A percentile compares a stretch with the other conserved stretches of the same genome.
phyloP scores from a whole-genome alignment of 2,888 invertebrate species.

The Pemphredon lugubris region DNA sequence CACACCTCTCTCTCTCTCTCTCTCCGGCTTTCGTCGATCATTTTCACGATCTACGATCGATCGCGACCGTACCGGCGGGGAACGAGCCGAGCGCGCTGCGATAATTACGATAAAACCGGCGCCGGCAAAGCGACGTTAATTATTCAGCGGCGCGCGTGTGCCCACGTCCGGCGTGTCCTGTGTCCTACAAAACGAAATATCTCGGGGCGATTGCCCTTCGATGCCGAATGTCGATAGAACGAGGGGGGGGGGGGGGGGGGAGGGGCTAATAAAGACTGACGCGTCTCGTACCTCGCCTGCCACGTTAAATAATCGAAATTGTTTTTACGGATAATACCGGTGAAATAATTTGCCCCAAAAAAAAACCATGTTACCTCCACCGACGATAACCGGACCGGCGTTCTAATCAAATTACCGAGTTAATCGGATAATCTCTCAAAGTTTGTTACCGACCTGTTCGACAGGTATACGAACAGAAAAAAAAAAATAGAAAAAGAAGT shows the following conservation, averaged over 20 bases:
- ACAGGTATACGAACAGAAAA: background rate
- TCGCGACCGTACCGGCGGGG: conserved; percentile 27
- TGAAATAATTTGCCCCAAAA: no score
- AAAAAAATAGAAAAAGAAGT: background rate
- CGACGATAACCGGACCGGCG: no score
- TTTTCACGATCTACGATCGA: conserved; percentile 61
- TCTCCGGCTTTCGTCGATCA: conserved; percentile 52
- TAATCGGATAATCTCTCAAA: no score
- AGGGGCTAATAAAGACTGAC: conserved; percentile 24
- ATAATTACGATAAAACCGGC: conserved; percentile 67
- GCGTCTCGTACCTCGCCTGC: no score
- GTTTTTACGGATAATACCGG: no score
- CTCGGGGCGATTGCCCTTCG: conserved; percentile 53
- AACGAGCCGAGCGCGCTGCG: conserved; percentile 39
- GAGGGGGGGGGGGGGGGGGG: no score
- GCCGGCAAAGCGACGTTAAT: conserved; percentile 57
- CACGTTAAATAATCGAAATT: no score
- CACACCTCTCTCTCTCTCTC: background rate
- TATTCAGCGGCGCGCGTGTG: conserved; percentile 57
- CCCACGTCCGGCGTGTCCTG: conserved; percentile 42
- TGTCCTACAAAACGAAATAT: conserved; percentile 56
- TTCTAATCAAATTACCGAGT: no score
- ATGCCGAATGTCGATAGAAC: conserved; percentile 51
- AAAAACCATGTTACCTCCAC: no score
- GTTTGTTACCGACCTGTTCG: no score